Evolutionary conservation across 2,113 vertebrate species (phyloP).

Genomic region (Mustela lutreola): DNA sequence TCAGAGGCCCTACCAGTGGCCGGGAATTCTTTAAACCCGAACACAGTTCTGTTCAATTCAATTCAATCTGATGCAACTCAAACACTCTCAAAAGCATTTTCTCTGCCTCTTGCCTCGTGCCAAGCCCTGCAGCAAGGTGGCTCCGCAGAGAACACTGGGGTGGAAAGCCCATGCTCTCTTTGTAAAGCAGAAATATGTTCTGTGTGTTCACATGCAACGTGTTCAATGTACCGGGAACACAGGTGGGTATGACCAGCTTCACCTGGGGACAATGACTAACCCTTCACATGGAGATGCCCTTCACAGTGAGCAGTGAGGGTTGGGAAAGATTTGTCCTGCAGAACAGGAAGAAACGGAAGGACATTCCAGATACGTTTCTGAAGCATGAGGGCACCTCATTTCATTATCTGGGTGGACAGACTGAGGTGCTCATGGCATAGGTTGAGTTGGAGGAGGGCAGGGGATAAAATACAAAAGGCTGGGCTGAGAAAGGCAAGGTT

Average conservation of each 20-base stretch:
- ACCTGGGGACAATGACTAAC: neutral
- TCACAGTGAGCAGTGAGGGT: too few species aligned
- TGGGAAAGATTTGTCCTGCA: neutral
- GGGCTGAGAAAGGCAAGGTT: neutral
- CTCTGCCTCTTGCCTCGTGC: neutral
- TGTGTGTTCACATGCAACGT: neutral
- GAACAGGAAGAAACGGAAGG: neutral
- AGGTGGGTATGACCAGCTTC: neutral
- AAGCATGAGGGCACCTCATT: rapidly evolving
- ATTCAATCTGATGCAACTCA: neutral
- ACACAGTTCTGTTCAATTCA: rapidly evolving
- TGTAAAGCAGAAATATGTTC: too few species aligned
- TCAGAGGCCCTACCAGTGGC: neutral
- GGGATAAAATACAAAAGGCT: rapidly evolving
- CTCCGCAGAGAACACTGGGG: neutral
- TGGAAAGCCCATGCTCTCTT: neutral
- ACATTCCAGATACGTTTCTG: neutral
- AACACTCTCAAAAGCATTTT: neutral
- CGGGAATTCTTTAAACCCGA: neutral
- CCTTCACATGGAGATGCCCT: neutral
- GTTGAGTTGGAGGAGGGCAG: rapidly evolving
- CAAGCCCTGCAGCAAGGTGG: neutral
- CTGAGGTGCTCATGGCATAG: rapidly evolving
- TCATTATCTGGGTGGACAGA: neutral
- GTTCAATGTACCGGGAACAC: neutral